Percentiles rank a stretch among this genome's conserved stretches.
phyloP scores from a whole-genome alignment of 2,113 vertebrate genomes.

The Oenanthe melanoleuca region DNA sequence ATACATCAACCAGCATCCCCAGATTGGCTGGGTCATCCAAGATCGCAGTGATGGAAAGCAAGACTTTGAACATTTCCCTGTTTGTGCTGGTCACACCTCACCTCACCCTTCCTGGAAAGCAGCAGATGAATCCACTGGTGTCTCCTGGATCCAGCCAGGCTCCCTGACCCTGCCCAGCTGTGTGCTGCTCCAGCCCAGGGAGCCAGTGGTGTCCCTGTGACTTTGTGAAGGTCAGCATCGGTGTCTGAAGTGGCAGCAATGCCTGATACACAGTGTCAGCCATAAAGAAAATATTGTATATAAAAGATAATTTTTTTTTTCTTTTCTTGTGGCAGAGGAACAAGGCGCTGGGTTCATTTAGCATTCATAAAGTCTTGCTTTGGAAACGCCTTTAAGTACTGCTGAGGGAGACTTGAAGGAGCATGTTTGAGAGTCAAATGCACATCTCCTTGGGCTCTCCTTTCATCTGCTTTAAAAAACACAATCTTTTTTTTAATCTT shows the following conservation, averaged over 20 bases:
- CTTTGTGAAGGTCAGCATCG: slow-evolving; percentile 73
- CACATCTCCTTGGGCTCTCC: slow-evolving; percentile 76
- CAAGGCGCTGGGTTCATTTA: slow-evolving; percentile 73
- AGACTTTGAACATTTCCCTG: rapidly evolving
- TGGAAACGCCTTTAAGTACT: slow-evolving; percentile 78
- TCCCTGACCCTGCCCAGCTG: not conserved
- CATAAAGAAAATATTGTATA: slow-evolving; percentile 72
- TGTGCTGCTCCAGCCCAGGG: not conserved
- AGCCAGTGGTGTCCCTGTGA: not conserved
- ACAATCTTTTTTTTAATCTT: slow-evolving; percentile 67
- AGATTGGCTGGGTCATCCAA: rapidly evolving
- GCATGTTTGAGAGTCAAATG: slow-evolving; percentile 76
- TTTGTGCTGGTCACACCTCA: no score
- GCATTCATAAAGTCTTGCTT: slow-evolving; percentile 80
- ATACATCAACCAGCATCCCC: rapidly evolving
- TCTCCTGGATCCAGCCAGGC: not conserved
- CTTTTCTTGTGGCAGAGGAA: slow-evolving; percentile 72
- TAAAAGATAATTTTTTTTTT: slow-evolving; percentile 62
- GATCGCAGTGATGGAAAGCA: rapidly evolving
- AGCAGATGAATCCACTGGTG: rapidly evolving
- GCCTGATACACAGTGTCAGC: not conserved
- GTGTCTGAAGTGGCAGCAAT: slow-evolving; percentile 38
- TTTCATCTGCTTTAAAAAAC: slow-evolving; percentile 79
- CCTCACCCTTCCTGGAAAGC: not conserved
- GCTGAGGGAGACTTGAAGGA: slow-evolving; percentile 76